Evolutionary conservation across 1,140 invertebrate species (phyloP).

Genomic region (Sipha flava): DNA sequence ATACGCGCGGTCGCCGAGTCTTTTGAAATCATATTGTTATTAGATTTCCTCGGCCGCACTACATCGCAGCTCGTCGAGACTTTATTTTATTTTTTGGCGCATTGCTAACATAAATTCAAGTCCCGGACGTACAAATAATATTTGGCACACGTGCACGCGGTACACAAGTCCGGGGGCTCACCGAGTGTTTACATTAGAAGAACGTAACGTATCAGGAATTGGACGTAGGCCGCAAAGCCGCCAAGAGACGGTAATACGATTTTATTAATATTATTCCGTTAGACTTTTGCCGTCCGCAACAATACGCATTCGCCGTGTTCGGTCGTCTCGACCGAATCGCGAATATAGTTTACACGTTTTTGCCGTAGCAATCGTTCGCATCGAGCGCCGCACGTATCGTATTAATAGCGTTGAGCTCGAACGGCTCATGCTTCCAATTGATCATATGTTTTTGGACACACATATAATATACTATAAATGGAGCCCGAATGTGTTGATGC

Average conservation of each 20-base stretch:
- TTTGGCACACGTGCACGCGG: not conserved
- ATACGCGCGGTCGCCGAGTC: not conserved
- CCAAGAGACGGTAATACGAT: not conserved
- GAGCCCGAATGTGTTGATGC: too few species aligned
- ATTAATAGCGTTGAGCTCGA: too few species aligned
- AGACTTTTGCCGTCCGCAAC: too few species aligned
- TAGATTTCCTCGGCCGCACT: not conserved
- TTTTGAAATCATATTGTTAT: not conserved
- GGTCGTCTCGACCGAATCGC: too few species aligned
- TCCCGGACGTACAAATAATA: slow-evolving; percentile 5
- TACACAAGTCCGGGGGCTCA: not conserved
- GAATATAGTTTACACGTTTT: too few species aligned
- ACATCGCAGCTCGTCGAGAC: too few species aligned
- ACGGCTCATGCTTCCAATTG: too few species aligned
- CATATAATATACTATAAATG: too few species aligned
- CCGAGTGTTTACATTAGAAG: not conserved
- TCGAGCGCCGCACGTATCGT: too few species aligned
- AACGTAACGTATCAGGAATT: not conserved
- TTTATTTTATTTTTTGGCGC: not conserved
- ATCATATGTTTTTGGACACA: too few species aligned
- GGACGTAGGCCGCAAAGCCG: not conserved
- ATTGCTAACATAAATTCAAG: not conserved
- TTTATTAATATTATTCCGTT: not conserved
- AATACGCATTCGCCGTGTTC: too few species aligned
- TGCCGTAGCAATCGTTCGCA: too few species aligned